Base-by-base conservation (phyloP, 2,888 invertebrate species). In the Drosophila colorata region DNA sequence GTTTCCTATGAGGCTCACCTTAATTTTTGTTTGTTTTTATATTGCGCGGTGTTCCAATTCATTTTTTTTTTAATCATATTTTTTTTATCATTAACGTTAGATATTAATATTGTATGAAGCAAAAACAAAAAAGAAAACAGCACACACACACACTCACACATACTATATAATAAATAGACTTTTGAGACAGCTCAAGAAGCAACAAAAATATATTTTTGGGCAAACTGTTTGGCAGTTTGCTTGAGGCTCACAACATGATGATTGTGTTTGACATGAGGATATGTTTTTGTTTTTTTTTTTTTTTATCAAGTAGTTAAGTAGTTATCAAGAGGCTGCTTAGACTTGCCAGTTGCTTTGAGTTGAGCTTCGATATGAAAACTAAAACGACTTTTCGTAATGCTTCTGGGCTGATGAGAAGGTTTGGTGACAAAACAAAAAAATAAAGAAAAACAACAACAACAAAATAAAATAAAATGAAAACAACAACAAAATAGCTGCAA, bases 1-100 rank as follows among this genome's bases (percentile, higher is more conserved):
- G 90, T 92, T 92, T 91, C 91, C 92, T 91, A 92, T 91, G 92
- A 92, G 92, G 92, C 92, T 92, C 91, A 90, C 90, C 87, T 80
- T 81, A 61, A 75, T 66, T 80, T 78, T 80, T 72, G 71, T 80
- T 69, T 69, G 47, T 60, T 58, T 69, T 52, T 20, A 8, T 23
- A 55, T 23, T 33, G 47, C 56, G 47, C 46, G 56, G 40, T 63
- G 35, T 49, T 43, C 28, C 35, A 47, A 33, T 40, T 31, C n/a
- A 20, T 64, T 49, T 49, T 74, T 58, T 40, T 33, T 9, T 23
- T 23, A 49, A 55, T 57, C 28, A 44, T 49, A 49, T 56, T 55
- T 67, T 69, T 64, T 67, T 25, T 43, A n/a, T 14, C 13, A 33
- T 13, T 33, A 28, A 28, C 6, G 25, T 5, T 28, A 28, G 28